phyloP scores from a whole-genome alignment of 2,797 vertebrate species.

The Numenius phaeopus region DNA sequence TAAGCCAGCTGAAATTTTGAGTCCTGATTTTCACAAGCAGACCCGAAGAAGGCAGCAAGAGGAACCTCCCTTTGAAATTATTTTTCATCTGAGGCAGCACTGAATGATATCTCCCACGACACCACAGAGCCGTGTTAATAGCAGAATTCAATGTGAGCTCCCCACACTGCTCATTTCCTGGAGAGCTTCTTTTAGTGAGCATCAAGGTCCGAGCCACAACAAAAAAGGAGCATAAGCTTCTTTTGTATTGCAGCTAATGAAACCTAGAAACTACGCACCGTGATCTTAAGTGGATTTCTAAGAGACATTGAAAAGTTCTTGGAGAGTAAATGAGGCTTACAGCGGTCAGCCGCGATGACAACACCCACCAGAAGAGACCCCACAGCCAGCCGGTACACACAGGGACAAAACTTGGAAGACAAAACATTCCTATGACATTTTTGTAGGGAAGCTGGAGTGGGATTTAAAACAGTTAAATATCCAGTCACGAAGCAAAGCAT shows the following conservation, averaged over 20 bases:
- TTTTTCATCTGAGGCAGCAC: conserved; percentile 34
- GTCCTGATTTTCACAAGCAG: not conserved
- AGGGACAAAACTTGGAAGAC: not conserved
- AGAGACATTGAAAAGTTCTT: not conserved
- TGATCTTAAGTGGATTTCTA: not conserved
- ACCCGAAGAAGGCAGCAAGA: conserved; percentile 49
- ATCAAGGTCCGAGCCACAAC: not conserved
- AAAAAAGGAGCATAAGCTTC: not conserved
- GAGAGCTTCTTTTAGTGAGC: not conserved
- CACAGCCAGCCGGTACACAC: not conserved
- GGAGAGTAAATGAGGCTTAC: not conserved
- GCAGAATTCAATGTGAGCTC: not conserved
- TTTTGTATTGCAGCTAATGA: conserved; percentile 21
- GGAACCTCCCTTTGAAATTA: conserved; percentile 50
- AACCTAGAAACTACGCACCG: not conserved
- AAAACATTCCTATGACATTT: not conserved
- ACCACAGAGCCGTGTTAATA: not conserved
- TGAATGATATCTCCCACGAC: not conserved
- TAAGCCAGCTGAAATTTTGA: conserved; percentile 28
- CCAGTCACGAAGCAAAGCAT: not conserved
- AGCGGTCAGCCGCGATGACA: not conserved
- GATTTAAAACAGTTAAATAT: not conserved
- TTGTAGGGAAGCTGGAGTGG: not conserved
- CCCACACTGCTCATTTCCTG: not conserved
- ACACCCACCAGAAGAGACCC: not conserved